Conservation (phyloP, 2,797 vertebrate species). For the Dromococcyx pavoninus region DNA sequence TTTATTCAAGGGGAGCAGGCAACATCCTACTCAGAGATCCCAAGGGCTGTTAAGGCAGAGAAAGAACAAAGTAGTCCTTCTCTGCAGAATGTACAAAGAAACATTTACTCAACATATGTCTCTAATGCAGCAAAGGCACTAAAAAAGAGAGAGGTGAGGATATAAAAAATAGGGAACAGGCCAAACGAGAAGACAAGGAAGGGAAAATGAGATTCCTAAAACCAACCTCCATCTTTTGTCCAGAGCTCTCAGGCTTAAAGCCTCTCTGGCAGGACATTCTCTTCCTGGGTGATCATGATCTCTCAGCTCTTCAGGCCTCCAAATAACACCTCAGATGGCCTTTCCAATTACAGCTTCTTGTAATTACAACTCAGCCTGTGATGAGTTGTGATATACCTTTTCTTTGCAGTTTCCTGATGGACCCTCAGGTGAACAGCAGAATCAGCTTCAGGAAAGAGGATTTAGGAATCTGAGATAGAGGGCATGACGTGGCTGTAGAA, state of each 20-base stretch:
- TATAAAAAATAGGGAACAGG: background rate
- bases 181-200: background rate
- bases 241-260: background rate
- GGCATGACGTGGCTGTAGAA: background rate
- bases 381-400: background rate
- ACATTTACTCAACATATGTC: background rate
- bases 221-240: background rate
- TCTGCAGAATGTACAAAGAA: constrained; percentile 9
- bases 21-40: background rate
- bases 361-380: background rate
- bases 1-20: constrained; percentile 52
- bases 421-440: background rate
- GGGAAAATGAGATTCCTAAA: background rate
- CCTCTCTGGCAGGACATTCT: background rate
- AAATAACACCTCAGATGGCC: background rate
- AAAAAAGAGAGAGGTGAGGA: background rate
- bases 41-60: background rate
- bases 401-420: background rate
- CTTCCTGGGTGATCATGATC: accelerated
- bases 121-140: background rate
- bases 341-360: background rate
- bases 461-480: background rate
- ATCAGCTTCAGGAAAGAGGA: background rate
- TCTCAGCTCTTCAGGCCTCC: background rate
- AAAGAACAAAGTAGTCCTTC: constrained; percentile 52